A percentile compares a stretch with the other conserved stretches of the same genome.
Evolutionary conservation across 2,888 invertebrate species (phyloP).

Genomic region (Aphidius colemani): DNA sequence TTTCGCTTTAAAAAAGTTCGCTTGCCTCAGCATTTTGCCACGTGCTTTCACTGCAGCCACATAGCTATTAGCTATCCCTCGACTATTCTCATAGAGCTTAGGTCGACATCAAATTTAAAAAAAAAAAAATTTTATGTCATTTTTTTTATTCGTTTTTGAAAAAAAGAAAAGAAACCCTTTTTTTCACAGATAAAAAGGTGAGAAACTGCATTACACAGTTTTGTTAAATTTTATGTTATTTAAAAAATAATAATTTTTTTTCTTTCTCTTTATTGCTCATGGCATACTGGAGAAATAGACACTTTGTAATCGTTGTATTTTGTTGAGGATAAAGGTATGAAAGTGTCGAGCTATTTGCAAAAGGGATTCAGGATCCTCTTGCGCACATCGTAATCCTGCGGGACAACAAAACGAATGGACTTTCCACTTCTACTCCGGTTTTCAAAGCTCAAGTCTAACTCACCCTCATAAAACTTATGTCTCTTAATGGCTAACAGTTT

Average conservation of each 20-base stretch:
- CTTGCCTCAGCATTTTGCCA: constrained; percentile 37
- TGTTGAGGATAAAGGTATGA: not conserved
- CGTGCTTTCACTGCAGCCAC: constrained; percentile 16
- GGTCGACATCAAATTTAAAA: constrained; percentile 30
- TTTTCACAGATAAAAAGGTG: too few species aligned
- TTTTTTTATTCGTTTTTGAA: too few species aligned
- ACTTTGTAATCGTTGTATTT: not conserved
- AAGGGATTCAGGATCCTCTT: not conserved
- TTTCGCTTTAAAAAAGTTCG: constrained; percentile 40
- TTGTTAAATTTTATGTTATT: too few species aligned
- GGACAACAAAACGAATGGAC: constrained; percentile 1
- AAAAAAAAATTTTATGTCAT: too few species aligned
- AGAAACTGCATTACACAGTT: too few species aligned
- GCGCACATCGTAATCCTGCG: not conserved
- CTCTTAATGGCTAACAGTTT: constrained; percentile 39
- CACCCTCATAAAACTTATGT: constrained; percentile 29
- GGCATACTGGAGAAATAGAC: not conserved
- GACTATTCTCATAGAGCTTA: constrained; percentile 26
- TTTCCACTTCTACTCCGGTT: not conserved
- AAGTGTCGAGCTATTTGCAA: constrained; percentile 1
- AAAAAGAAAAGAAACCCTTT: too few species aligned
- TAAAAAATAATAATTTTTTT: not conserved
- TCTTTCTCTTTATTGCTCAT: not conserved
- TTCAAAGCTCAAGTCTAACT: not conserved
- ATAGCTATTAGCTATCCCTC: constrained; percentile 28